phyloP scores from a whole-genome alignment of 2,888 invertebrate genomes.

The Ferrisia virgata region DNA sequence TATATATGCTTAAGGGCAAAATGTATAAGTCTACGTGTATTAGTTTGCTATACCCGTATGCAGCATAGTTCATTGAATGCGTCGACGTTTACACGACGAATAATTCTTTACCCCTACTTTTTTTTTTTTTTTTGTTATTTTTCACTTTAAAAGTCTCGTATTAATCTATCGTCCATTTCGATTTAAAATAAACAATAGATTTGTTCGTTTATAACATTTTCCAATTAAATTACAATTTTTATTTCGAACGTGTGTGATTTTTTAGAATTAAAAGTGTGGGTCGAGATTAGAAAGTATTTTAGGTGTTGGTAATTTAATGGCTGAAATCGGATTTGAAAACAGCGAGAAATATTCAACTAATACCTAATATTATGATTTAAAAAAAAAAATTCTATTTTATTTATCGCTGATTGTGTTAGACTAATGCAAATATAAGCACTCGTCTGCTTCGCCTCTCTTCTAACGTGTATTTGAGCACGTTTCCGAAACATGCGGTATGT shows the following conservation, averaged over 20 bases:
- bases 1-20: neutral
- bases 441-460: neutral
- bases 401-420: neutral
- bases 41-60: neutral
- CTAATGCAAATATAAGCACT: neutral
- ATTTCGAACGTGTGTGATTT: neutral
- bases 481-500: neutral
- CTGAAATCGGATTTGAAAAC: neutral
- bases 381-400: neutral
- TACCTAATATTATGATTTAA: no score
- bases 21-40: neutral
- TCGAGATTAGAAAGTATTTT: neutral
- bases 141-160: neutral
- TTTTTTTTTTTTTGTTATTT: neutral
- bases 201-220: neutral
- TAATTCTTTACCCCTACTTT: neutral
- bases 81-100: neutral
- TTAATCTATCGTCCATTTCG: neutral
- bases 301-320: neutral
- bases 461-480: neutral
- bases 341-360: neutral
- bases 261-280: neutral
- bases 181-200: neutral
- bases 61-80: neutral
- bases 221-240: neutral